Evolutionary conservation across 2,113 vertebrate genomes (phyloP), one percentile per base, ranked within the genome.

Genomic region (Bos javanicus): DNA sequence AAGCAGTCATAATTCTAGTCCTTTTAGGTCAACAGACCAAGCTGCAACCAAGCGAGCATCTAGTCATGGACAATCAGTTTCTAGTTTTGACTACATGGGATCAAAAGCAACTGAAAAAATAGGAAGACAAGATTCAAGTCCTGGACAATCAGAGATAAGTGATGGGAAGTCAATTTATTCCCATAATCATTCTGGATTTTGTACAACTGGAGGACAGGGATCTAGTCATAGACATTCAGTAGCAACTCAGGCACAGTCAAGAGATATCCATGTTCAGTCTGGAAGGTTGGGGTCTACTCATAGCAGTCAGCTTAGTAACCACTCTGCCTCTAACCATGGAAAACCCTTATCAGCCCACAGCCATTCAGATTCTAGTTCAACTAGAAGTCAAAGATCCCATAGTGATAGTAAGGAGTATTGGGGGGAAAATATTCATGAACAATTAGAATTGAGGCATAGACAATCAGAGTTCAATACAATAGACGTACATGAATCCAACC

Each of bases 11-110:
- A 60, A 36, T 89, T 59, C 88, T 59, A 89, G 21, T 13, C 43
- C 82, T 94, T 5, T 30, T 5, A 28, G 25, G 4, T 81, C 87
- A 8, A 5, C 6, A 4, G 50, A 67, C 2, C 30, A 0, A 12
- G 0, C 8, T 84, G 0, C 0, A 80, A 6, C 10, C 6, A 43
- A 19, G 3, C 4, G 19, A 0, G 9, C 33, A 2, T 81, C 62
- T 48, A 7, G 0, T n/a, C 6, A 17, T 36, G 15, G 9, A 59
- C 57, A 76, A 13, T 94, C 21, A n/a, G 43, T 71, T 28, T 87
- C 52, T 84, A 2, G 46, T 25, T 90, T 33, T 84, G 23, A 80
- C 1, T 50, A 83, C 10, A 2, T 1, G 4, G 23, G 1, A 50
- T 80, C 46, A 15, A 82, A 50, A 54, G 21, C 8, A 81, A 14